These are phyloP conservation scores for Platynereis dumerilii DNA, from an alignment of 2,888 invertebrate genomes.

Conservation along the genomic window DNA sequence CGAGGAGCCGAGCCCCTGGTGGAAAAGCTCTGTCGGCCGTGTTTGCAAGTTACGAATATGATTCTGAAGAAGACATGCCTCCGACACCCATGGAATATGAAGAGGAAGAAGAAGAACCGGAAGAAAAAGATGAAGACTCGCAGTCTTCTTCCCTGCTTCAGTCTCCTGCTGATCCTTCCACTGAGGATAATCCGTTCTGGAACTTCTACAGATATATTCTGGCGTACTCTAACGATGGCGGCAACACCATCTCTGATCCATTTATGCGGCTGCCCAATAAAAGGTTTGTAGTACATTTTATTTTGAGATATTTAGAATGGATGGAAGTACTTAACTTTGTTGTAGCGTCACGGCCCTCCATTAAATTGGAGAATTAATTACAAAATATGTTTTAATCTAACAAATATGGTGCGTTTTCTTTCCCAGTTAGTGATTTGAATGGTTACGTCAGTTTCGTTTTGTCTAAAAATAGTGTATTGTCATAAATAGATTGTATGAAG, in stretches of 20 bases:
- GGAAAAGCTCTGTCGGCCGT: constrained; percentile 6
- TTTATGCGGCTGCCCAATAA: constrained; percentile 89
- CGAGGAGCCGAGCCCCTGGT: neutral
- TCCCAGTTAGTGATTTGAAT: too few relatives aligned
- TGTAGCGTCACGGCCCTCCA: too few relatives aligned
- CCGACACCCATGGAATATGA: constrained; percentile 15
- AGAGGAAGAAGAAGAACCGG: neutral
- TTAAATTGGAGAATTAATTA: too few relatives aligned
- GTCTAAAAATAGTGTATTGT: too few relatives aligned
- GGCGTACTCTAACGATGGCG: constrained; percentile 64
- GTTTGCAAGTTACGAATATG: constrained; percentile 23
- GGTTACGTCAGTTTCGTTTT: too few relatives aligned
- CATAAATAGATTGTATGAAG: too few relatives aligned
- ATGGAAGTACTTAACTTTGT: too few relatives aligned
- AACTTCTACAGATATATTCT: constrained; percentile 84
- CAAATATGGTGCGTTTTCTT: too few relatives aligned
- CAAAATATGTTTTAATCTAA: too few relatives aligned
- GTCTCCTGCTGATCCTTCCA: neutral
- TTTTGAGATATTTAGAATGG: too few relatives aligned
- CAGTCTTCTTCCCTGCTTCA: neutral
- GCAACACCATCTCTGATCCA: constrained; percentile 86
- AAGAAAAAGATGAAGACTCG: neutral
- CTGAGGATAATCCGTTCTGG: constrained; percentile 69
- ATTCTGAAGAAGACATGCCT: constrained; percentile 27
- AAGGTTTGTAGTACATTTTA: constrained; percentile 43